phyloP scores from a whole-genome alignment of 2,888 invertebrate genomes.

The Athrips mouffetella region DNA sequence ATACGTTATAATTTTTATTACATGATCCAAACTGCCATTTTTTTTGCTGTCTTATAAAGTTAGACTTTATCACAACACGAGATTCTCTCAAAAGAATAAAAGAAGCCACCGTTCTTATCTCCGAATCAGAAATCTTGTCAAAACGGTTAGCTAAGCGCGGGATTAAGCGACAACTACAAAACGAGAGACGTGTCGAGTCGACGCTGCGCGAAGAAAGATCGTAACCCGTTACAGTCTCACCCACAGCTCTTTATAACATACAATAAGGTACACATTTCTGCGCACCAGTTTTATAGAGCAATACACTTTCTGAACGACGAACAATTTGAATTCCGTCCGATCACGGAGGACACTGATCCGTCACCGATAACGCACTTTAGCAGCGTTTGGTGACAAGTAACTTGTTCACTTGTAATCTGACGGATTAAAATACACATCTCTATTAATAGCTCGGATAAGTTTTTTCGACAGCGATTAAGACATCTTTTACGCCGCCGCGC shows the following conservation, averaged over 20 bases:
- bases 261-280: conserved; percentile 36
- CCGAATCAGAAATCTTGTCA: conserved; percentile 69
- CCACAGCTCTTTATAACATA: conserved; percentile 22
- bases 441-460: conserved; percentile 38
- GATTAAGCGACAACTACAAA: conserved; percentile 72
- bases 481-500: conserved; percentile 33
- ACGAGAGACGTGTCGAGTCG: conserved; percentile 55
- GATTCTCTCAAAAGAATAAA: conserved; percentile 28
- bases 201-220: conserved; percentile 27
- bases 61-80: background rate
- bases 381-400: conserved; percentile 70
- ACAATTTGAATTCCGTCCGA: conserved; percentile 68
- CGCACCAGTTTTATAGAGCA: conserved; percentile 17
- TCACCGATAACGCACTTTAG: conserved; percentile 69
- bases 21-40: background rate
- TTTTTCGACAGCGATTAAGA: conserved; percentile 25
- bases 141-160: conserved; percentile 75
- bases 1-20: too few relatives aligned
- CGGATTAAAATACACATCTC: conserved; percentile 48
- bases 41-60: background rate
- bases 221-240: conserved; percentile 19
- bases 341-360: conserved; percentile 70
- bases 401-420: conserved; percentile 63
- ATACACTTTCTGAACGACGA: conserved; percentile 48
- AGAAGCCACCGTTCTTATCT: conserved; percentile 44